Evolutionary conservation across 92 coral and sea anemone genomes (phyloP), one percentile per base, ranked within the genome.

Genomic region (Zoanthus sociatus): DNA sequence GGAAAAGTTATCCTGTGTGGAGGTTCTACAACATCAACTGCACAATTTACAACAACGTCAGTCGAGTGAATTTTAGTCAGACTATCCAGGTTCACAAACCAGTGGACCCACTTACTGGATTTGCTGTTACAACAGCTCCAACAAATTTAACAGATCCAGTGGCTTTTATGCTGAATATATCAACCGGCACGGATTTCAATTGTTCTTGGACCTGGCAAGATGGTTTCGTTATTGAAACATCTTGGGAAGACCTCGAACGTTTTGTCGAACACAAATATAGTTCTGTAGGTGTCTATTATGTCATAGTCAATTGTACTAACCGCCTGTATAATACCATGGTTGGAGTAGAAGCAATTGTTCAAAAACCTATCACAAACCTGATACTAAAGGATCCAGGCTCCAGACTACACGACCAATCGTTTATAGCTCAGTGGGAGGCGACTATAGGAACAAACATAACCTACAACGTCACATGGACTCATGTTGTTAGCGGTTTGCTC

Each of bases 171-270:
- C 68, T 96, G 67, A 93, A 92, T 37, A 96, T 96, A 66, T 82
- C 83, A 46, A 87, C 85, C 8, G 99, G 98, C 30, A 96, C 93
- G 17, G 99, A 96, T 87, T 96, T 93, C 69, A 77, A 30, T 3
- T 96, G 99, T 84, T 82, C 90, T 11, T 96, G 99, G 99, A 78
- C 75, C 18, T 95, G 89, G 83, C 95, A 84, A 44, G 98, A 93
- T 76, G 94, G 91, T 0, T 53, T 18, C 12, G 33, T 26, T 16
- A 64, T 68, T 17, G 92, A 83, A 75, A 92, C 93, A 31, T 69
- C 84, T 6, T 93, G 56, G 48, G 93, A 73, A 31, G 87, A 95
- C 21, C 88, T 96, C 6, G 99, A 98, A 5, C 82, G 88, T 37
- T 69, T 87, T 18, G 79, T 88, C 6, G 48, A 90, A 69, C 96